Evolutionary conservation across 2,888 invertebrate species (phyloP).

Genomic region (Drosophila tripunctata): DNA sequence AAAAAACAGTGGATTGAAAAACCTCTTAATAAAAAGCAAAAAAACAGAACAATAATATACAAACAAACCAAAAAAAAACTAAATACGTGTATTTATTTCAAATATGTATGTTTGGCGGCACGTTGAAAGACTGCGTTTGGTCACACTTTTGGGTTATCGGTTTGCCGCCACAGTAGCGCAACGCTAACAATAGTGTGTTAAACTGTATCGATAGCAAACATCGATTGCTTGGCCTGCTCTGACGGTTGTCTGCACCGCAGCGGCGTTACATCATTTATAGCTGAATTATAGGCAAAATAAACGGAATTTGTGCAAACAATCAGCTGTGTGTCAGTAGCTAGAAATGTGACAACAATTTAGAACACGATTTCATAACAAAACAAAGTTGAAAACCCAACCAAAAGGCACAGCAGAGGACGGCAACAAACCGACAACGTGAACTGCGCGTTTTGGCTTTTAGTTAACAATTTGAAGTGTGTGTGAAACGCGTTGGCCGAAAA

Average conservation of each 20-base stretch:
- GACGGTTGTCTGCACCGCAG: conserved; percentile 34
- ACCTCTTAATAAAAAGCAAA: conserved; percentile 57
- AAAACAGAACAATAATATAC: conserved; percentile 73
- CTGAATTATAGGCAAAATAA: conserved; percentile 42
- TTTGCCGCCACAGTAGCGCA: conserved; percentile 11
- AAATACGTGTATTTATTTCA: background rate
- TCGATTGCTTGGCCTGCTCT: conserved; percentile 12
- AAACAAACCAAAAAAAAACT: conserved; percentile 33
- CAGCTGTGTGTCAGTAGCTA: conserved; percentile 15
- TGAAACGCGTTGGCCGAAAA: conserved; percentile 52
- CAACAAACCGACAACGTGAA: conserved; percentile 28
- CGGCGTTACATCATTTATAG: conserved; percentile 63
- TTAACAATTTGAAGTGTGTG: too few relatives aligned
- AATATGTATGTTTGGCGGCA: background rate
- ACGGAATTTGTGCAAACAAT: conserved; percentile 31
- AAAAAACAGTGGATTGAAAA: conserved; percentile 64
- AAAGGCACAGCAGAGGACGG: too few relatives aligned
- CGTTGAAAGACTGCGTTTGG: background rate
- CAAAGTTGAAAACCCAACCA: conserved; percentile 21
- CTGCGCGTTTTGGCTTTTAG: conserved; percentile 45
- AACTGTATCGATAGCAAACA: conserved; percentile 16
- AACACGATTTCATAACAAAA: conserved; percentile 35
- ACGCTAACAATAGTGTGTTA: background rate
- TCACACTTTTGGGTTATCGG: conserved; percentile 17
- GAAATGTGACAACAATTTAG: conserved; percentile 42